Conservation (phyloP, 2,113 vertebrate species). For the Larimichthys crocea region DNA sequence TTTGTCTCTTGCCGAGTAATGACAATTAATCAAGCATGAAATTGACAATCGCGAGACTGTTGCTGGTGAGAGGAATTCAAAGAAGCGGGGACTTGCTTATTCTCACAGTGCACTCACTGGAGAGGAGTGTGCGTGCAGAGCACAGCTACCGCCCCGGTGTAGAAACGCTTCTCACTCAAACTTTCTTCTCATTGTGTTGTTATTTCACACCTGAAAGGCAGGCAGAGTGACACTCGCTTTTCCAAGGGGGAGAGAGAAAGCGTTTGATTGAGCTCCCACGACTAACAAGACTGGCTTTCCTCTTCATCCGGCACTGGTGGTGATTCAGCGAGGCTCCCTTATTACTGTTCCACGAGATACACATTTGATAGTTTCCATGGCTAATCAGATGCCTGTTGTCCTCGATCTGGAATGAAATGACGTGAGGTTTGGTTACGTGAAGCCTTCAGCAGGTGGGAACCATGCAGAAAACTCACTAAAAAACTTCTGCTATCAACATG, state of each 20-base stretch:
- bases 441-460: neutral
- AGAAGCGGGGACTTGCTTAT: conserved; percentile 65
- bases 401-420: conserved; percentile 15
- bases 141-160: neutral
- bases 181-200: conserved; percentile 64
- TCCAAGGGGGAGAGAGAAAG: conserved; percentile 18
- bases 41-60: conserved; percentile 84
- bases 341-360: conserved; percentile 28
- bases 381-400: conserved; percentile 17
- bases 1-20: conserved; percentile 79
- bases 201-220: conserved; percentile 74
- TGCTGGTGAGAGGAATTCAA: conserved; percentile 79
- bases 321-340: conserved; percentile 23
- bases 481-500: conserved; percentile 23
- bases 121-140: conserved; percentile 31
- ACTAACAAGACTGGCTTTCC: conserved; percentile 54
- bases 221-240: conserved; percentile 49
- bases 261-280: conserved; percentile 65
- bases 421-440: neutral
- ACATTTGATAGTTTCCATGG: conserved; percentile 21
- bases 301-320: conserved; percentile 21
- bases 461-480: neutral
- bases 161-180: conserved; percentile 56
- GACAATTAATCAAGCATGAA: conserved; percentile 87
- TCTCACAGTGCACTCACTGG: conserved; percentile 57